Evolutionary conservation across 2,797 vertebrate genomes (phyloP), one percentile per base, ranked within the genome.

Genomic region (Hippopotamyrus pictus): DNA sequence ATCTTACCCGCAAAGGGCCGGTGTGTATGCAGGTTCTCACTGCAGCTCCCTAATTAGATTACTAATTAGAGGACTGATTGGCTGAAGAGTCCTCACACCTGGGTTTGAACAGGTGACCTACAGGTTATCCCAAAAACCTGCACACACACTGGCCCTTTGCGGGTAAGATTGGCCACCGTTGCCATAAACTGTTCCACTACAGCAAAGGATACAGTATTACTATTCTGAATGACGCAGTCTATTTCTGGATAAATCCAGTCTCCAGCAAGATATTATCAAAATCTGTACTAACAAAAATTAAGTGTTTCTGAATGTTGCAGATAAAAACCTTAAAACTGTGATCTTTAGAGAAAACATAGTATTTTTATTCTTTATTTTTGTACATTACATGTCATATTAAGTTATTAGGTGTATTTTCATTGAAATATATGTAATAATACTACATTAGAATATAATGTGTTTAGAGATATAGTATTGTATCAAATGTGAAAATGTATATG

Each of bases 311-410:
- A 53, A 48, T 86, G 6, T 89, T 65, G 44, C 59, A 89, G 0
- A 90, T 89, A 88, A 87, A 89, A 84, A 92, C 17, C 59, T 14
- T 22, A 87, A 92, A 50, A 25, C n/a, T 88, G 54, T 88, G 86
- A 65, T 88, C 37, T 86, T 54, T 54, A 50, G n/a, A 76, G 50
- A 76, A 87, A 59, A 59, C 25, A 57, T 86, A 87, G 83, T 69
- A 89, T 73, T 69, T 86, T 29, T 19, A 62, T 51, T 9, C 91
- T 92, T 92, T 92, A 91, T 93, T 93, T 94, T 93, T 91, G 33
- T 91, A 91, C 53, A 86, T 83, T 90, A 84, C 57, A 88, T 48
- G 53, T 33, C 59, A 88, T 90, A 88, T 88, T 88, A 22, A 54
- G 76, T 83, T 57, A 87, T 89, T 73, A 88, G 41, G 8, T 88